These are phyloP conservation scores for Crotalus helleri DNA, from an alignment of 2,113 vertebrate species.

Conservation along the genomic window DNA sequence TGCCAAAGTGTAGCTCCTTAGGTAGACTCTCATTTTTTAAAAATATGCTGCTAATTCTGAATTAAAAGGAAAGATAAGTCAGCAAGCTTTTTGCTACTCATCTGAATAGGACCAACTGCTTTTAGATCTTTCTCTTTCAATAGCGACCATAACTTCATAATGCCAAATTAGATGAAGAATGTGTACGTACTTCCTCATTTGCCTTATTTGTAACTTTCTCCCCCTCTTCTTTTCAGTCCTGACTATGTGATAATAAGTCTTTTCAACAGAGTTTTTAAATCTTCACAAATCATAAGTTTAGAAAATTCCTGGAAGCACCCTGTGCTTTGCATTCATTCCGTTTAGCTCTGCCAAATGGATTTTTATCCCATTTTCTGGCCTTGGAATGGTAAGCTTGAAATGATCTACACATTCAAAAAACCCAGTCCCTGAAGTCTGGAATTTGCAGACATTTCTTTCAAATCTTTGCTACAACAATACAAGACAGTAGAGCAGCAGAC, in stretches of 20 bases:
- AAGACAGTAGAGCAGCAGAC: neutral
- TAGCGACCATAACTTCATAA: neutral
- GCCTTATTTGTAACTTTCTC: neutral
- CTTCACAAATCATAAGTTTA: neutral
- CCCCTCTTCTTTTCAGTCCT: neutral
- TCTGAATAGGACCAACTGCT: neutral
- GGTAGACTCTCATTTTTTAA: neutral
- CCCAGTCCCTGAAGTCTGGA: neutral
- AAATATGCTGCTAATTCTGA: neutral
- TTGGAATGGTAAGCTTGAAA: neutral
- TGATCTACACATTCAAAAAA: neutral
- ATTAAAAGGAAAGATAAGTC: neutral
- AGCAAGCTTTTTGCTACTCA: neutral
- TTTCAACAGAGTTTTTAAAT: neutral
- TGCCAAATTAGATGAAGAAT: neutral
- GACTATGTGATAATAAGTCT: neutral
- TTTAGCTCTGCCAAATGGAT: neutral
- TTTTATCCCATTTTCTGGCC: neutral
- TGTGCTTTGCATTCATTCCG: neutral
- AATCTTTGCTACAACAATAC: neutral
- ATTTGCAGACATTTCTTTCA: neutral
- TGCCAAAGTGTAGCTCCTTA: neutral
- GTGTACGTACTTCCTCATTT: neutral
- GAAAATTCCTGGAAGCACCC: neutral
- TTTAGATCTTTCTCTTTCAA: neutral